These are phyloP conservation scores for Chironomus striatipennis DNA, from an alignment of 1,140 invertebrate species.

Conservation along the genomic window DNA sequence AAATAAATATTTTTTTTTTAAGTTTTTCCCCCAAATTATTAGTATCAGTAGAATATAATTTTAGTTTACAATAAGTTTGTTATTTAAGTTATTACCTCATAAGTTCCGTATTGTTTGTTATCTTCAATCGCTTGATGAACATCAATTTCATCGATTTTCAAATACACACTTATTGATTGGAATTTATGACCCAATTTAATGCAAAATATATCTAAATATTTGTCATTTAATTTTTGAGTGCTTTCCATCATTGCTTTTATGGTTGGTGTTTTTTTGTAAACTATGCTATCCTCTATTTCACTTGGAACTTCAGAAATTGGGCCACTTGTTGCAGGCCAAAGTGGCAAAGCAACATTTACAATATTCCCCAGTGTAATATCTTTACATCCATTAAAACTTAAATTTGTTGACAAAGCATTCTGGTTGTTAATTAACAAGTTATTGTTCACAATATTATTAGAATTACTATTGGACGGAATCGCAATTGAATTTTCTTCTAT, in stretches of 20 bases:
- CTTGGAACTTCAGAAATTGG: not conserved
- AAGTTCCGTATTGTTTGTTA: not conserved
- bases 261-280: not conserved
- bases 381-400: not conserved
- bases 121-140: not conserved
- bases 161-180: not conserved
- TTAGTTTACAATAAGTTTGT: too few relatives aligned
- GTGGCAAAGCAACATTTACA: not conserved
- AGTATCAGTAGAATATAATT: too few relatives aligned
- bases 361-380: not conserved
- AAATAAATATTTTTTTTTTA: not conserved
- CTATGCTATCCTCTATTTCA: not conserved
- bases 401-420: not conserved
- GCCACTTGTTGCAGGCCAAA: not conserved
- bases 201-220: slow-evolving; percentile 5
- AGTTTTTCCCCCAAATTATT: too few relatives aligned
- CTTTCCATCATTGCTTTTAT: not conserved
- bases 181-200: not conserved
- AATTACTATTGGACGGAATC: not conserved
- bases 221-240: not conserved
- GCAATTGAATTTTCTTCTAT: not conserved
- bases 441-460: not conserved
- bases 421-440: not conserved
- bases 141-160: not conserved
- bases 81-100: not conserved